Conservation (phyloP, 2,113 vertebrate genomes). For the Ailurus styani region DNA sequence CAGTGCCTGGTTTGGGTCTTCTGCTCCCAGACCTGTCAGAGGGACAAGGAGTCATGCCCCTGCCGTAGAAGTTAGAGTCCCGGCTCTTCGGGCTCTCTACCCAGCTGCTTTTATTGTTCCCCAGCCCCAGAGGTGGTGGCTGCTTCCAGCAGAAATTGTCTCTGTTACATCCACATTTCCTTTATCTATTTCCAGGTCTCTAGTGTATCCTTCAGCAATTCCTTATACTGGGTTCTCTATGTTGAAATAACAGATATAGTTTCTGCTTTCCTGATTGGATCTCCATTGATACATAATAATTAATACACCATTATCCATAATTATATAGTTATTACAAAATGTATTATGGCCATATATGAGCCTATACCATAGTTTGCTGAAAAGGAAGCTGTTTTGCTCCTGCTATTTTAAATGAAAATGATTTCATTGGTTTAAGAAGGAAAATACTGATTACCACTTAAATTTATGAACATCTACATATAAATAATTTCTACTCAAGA, state of each 20-base stretch:
- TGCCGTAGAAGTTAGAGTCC: background rate
- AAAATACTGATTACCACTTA: background rate
- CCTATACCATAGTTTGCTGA: background rate
- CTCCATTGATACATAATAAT: background rate
- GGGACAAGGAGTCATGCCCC: background rate
- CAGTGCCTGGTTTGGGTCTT: background rate
- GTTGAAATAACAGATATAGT: background rate
- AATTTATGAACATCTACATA: background rate
- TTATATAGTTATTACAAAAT: background rate
- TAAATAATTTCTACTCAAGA: background rate
- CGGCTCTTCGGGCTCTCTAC: rapidly evolving
- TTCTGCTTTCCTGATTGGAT: background rate
- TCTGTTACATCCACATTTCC: background rate
- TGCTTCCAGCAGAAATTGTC: background rate
- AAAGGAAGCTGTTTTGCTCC: background rate
- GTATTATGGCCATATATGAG: background rate
- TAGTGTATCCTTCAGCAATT: background rate
- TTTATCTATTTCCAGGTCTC: background rate
- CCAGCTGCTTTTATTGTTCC: background rate
- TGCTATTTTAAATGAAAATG: background rate
- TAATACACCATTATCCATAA: background rate
- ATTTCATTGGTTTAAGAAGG: background rate
- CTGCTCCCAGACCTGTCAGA: background rate
- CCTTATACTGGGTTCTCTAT: background rate
- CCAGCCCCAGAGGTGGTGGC: background rate